phyloP scores from a whole-genome alignment of 2,113 vertebrate species.

The Orthochromis indermauri region DNA sequence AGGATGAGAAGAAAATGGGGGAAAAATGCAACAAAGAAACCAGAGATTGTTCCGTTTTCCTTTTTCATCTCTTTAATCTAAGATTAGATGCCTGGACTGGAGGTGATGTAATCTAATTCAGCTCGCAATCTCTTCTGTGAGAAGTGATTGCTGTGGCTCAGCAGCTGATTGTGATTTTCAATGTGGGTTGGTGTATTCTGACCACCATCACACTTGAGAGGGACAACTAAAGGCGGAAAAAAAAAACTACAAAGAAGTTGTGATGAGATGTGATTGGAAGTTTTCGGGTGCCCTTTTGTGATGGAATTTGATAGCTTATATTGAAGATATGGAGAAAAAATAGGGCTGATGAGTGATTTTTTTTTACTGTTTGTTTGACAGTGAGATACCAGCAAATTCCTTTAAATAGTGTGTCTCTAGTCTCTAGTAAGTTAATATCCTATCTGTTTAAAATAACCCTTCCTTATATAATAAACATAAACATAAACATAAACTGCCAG shows the following conservation, averaged over 20 bases:
- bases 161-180: conserved; percentile 58
- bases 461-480: background rate
- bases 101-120: conserved; percentile 63
- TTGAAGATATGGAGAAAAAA: background rate
- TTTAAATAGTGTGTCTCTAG: background rate
- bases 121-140: conserved; percentile 34
- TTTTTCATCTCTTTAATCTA: conserved; percentile 44
- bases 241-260: conserved; percentile 18
- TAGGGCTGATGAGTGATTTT: background rate
- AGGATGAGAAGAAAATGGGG: background rate
- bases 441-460: background rate
- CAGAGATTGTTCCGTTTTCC: conserved; percentile 6
- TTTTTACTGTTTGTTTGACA: background rate
- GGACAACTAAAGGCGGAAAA: background rate
- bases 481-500: background rate
- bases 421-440: background rate
- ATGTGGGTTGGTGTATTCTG: conserved; percentile 24
- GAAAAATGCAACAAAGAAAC: background rate
- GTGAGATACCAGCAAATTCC: background rate
- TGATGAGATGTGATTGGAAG: background rate
- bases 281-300: background rate
- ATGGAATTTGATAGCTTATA: background rate
- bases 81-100: conserved; percentile 47
- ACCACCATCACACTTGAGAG: conserved; percentile 16
- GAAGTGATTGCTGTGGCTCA: conserved; percentile 52